Conservation (phyloP, 2,797 vertebrate species). For the Xiphorhynchus erythropygius region DNA sequence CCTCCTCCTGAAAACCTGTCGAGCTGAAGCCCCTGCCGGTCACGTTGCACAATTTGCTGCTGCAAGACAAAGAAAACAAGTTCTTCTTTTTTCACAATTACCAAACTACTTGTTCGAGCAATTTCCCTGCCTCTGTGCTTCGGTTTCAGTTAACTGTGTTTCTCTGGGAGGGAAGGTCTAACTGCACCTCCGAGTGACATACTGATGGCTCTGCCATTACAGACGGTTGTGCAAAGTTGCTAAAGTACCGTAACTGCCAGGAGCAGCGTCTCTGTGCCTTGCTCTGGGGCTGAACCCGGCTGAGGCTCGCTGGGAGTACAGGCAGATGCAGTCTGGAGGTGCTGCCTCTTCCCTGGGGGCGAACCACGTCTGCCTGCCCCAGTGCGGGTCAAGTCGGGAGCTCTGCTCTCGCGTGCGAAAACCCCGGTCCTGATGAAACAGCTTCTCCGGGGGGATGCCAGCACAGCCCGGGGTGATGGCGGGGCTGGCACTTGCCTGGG, state of each 20-base stretch:
- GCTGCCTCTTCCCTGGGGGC: neutral
- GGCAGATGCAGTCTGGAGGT: neutral
- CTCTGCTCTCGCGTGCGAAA: fast-evolving
- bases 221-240: neutral
- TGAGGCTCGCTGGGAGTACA: fast-evolving
- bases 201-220: neutral
- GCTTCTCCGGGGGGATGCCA: fast-evolving
- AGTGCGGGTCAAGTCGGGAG: fast-evolving
- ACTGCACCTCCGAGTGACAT: neutral
- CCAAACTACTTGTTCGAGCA: constrained; percentile 43
- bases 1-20: neutral
- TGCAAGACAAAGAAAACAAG: constrained; percentile 64
- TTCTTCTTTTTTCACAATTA: constrained; percentile 64
- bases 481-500: fast-evolving
- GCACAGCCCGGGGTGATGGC: neutral
- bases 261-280: neutral
- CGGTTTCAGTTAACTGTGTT: constrained; percentile 34
- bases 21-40: constrained; percentile 7
- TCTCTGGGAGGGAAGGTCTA: neutral
- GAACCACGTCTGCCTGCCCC: fast-evolving
- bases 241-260: neutral
- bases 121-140: constrained; percentile 30
- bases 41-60: constrained; percentile 30
- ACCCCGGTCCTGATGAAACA: neutral
- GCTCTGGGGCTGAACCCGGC: neutral